Evolutionary conservation across 2,113 vertebrate species (phyloP).

Genomic region (Thunnus thynnus): DNA sequence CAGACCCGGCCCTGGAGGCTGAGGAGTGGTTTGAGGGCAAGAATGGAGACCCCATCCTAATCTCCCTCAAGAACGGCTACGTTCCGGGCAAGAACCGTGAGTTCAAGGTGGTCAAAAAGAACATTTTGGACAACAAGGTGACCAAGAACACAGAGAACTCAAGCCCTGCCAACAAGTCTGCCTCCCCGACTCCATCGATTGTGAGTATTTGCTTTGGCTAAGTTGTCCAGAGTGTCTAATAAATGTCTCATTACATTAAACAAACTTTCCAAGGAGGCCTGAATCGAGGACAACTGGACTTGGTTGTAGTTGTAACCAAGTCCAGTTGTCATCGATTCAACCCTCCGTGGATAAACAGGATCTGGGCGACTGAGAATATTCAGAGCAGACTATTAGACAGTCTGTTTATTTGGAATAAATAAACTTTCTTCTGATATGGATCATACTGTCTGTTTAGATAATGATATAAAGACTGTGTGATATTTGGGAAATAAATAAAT

Average conservation of each 20-base stretch:
- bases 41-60: conserved; percentile 92
- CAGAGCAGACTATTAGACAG: too few relatives aligned
- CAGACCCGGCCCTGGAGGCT: conserved; percentile 92
- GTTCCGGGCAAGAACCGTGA: conserved; percentile 94
- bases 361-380: too few relatives aligned
- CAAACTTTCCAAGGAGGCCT: too few relatives aligned
- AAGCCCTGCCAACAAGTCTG: conserved; percentile 85
- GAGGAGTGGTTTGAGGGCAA: conserved; percentile 98
- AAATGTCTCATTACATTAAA: background rate
- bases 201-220: conserved; percentile 72
- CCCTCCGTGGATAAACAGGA: too few relatives aligned
- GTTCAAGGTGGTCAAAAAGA: conserved; percentile 96
- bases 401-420: too few relatives aligned
- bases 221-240: background rate
- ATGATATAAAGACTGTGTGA: too few relatives aligned
- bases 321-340: too few relatives aligned
- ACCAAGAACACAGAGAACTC: conserved; percentile 91
- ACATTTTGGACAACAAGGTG: conserved; percentile 92
- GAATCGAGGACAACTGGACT: too few relatives aligned
- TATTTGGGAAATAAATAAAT: too few relatives aligned
- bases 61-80: conserved; percentile 96
- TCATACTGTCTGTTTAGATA: too few relatives aligned
- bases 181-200: conserved; percentile 73
- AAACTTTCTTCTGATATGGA: too few relatives aligned
- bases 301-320: too few relatives aligned